Evolutionary conservation across 2,888 invertebrate genomes (phyloP), one percentile per base, ranked within the genome.

Genomic region (Drosophila yooni): DNA sequence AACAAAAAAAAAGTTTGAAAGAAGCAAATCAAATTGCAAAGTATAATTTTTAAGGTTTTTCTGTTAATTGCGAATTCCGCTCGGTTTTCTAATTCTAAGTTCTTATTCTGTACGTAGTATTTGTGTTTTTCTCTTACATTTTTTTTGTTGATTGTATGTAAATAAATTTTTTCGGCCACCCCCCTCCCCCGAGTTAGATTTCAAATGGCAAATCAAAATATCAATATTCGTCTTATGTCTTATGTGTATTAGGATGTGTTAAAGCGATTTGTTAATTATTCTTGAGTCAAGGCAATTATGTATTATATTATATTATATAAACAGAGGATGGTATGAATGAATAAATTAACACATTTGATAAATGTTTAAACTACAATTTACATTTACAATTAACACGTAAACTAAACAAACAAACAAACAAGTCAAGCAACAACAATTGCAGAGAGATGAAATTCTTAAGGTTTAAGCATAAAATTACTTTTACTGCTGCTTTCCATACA

Each of bases 401-500:
- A 50, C n/a, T 15, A 21, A 61, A 67, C 25, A 21, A 21, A 21
- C 21, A 21, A 65, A 48, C 57, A 60, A 66, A 56, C 53, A 56
- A 67, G 62, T 60, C 63, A 56, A 66, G 51, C 15, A 53, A 61
- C 52, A 54, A 46, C 33, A 70, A 51, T 70, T 64, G 60, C 76
- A 63, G 50, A 59, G 64, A 57, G 68, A 68, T 81, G 51, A 70
- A 79, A 74, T 83, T 70, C 74, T 72, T 79, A 85, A 81, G 56
- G 58, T 72, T 79, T 83, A 87, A 87, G 75, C 77, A 79, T 76
- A 75, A 80, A 80, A 78, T 83, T 80, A 77, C 74, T 78, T 82
- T 88, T 83, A 85, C 88, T 80, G 83, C 80, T 88, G 89, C 76
- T 88, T 88, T 88, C 87, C 87, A 88, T 88, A 89, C 18, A 88